A percentile compares a stretch with the other conserved stretches of the same genome.
Conservation (phyloP, 53 echinoderm and acorn worm genomes). For the Astropecten irregularis region DNA sequence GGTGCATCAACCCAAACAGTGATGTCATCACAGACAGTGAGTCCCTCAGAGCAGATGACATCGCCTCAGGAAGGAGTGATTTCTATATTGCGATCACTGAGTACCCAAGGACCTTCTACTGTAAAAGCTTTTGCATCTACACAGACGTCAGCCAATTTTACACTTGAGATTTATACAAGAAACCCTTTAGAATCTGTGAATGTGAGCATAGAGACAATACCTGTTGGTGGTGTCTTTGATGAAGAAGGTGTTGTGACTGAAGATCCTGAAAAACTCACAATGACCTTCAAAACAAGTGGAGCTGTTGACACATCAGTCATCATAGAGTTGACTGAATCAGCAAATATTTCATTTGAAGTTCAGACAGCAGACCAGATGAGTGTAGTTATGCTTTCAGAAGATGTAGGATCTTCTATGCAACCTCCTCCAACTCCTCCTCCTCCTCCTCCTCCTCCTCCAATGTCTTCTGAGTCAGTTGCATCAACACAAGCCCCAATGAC, state of each 20-base stretch:
- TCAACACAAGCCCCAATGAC: not conserved
- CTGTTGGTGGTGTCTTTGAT: not conserved
- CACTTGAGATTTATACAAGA: not conserved
- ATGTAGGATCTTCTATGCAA: too few species aligned
- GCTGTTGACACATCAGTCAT: not conserved
- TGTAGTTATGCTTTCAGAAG: not conserved
- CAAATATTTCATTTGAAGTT: not conserved
- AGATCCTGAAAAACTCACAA: not conserved
- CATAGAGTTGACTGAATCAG: not conserved
- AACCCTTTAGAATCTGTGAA: not conserved
- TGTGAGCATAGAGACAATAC: not conserved
- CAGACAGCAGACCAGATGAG: not conserved
- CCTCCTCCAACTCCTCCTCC: too few species aligned
- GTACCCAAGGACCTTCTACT: not conserved
- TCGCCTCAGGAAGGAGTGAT: too few species aligned
- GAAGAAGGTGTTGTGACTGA: not conserved
- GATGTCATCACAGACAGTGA: too few species aligned
- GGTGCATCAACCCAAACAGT: not conserved
- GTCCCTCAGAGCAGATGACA: too few species aligned
- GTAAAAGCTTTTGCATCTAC: conserved; percentile 22
- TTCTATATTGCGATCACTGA: too few species aligned
- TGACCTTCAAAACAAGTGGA: conserved; percentile 10
- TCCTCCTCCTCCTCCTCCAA: too few species aligned
- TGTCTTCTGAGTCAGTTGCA: not conserved
- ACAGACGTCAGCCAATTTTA: not conserved